phyloP scores from a whole-genome alignment of 1,140 invertebrate genomes.

The Cydia splendana region DNA sequence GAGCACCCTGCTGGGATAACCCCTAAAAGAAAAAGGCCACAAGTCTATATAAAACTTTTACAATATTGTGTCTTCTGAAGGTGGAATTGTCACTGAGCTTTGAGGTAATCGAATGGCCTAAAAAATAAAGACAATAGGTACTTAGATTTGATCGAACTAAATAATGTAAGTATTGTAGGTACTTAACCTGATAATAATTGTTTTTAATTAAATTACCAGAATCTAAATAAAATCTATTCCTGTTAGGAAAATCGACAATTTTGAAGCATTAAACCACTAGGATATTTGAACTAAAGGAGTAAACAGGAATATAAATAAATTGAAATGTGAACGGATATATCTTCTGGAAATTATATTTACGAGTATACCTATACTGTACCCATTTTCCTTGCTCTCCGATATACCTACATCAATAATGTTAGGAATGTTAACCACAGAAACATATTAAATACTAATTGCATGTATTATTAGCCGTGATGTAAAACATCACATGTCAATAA shows the following conservation, averaged over 20 bases:
- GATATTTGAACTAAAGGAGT: neutral
- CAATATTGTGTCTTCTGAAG: neutral
- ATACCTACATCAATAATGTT: neutral
- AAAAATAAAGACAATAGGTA: neutral
- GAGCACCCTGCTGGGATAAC: neutral
- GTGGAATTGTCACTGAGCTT: neutral
- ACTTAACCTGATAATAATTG: no score
- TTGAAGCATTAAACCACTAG: neutral
- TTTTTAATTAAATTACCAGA: neutral
- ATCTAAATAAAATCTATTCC: neutral
- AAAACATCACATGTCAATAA: neutral
- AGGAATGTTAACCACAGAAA: conserved; percentile 21
- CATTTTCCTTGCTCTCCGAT: conserved; percentile 6
- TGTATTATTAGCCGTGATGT: neutral
- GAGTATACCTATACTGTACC: neutral
- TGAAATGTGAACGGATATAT: neutral
- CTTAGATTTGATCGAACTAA: neutral
- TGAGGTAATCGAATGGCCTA: neutral
- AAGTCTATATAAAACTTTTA: neutral
- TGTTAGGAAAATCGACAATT: neutral
- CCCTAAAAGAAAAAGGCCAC: neutral
- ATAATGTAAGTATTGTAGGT: no score
- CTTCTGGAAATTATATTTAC: neutral
- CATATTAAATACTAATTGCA: conserved; percentile 14
- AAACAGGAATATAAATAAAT: neutral